Evolutionary conservation across 2,888 invertebrate genomes (phyloP), one percentile per base, ranked within the genome.

Genomic region (Nasonovia ribisnigri): DNA sequence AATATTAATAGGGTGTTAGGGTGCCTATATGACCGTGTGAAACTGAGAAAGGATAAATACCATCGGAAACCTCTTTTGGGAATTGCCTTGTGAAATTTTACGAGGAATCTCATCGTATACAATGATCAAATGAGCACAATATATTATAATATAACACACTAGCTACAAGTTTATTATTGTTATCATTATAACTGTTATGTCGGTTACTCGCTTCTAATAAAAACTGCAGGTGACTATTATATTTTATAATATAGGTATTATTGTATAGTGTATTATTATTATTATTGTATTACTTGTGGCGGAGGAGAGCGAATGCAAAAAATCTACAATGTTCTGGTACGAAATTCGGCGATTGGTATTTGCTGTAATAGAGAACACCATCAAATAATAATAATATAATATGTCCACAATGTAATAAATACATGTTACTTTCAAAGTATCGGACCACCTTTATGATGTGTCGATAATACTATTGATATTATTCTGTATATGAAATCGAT

Each of bases 41-140:
- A 51, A 54, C 42, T 43, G n/a, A 84, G 43, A 91, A 91, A 91
- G 91, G 91, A 46, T 91, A 91, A 86, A n/a, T 36, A n/a, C n/a
- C 24, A 84, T 43, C 84, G 91, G 57, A 24, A 26, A 91, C 54
- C 91, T 84, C 84, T 86, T 86, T 91, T 91, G 43, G n/a, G 3
- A n/a, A 42, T 29, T 24, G 46, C 86, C 29, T 91, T 29, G 91
- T 84, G 43, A 91, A 86, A 57, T 36, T 20, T 54, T 43, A n/a
- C 57, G 57, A 43, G n/a, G 57, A 86, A 84, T 43, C 46, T 57
- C n/a, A n/a, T 43, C 67, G 67, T 26, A 46, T 84, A 57, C 91
- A 86, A 86, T n/a, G 42, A 57, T 16, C 42, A 88, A 54, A 54
- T 26, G n/a, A 43, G 29, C n/a, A 91, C 84, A 90, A 77, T n/a